These are phyloP conservation scores for Mormyrus proboscirostris DNA, from an alignment of 2,797 vertebrate species.

Conservation along the genomic window DNA sequence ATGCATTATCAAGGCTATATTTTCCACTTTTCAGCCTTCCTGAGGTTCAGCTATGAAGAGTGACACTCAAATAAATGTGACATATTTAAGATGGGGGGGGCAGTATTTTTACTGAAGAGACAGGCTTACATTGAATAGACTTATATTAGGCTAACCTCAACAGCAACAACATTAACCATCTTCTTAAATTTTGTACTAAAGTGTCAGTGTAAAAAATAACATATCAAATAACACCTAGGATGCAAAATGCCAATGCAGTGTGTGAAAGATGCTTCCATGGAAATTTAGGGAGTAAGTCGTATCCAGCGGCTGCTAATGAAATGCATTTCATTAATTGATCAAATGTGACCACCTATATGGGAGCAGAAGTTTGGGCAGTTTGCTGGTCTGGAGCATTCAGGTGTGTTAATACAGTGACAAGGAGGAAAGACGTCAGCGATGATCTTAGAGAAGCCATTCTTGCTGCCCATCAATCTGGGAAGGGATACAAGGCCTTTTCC, in stretches of 20 bases:
- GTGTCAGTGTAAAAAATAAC: neutral
- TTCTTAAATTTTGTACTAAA: neutral
- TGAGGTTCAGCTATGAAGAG: neutral
- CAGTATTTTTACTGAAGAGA: neutral
- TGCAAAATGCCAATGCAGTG: neutral
- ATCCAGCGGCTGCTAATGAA: neutral
- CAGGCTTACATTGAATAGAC: neutral
- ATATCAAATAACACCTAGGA: neutral
- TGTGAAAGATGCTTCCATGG: neutral
- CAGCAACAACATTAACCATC: neutral
- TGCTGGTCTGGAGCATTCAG: neutral
- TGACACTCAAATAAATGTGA: neutral
- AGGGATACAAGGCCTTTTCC: neutral
- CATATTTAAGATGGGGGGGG: neutral
- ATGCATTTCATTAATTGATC: neutral
- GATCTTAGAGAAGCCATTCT: neutral
- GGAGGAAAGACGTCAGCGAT: neutral
- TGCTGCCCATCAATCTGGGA: neutral
- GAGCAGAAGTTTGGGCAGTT: neutral
- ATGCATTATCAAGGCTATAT: slow-evolving; percentile 12
- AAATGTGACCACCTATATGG: neutral
- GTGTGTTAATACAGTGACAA: neutral
- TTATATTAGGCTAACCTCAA: neutral
- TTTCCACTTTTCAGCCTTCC: neutral
- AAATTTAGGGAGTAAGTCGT: neutral